Evolutionary conservation across 1,140 invertebrate genomes (phyloP), one percentile per base, ranked within the genome.

Genomic region (Drosophila baimaii): DNA sequence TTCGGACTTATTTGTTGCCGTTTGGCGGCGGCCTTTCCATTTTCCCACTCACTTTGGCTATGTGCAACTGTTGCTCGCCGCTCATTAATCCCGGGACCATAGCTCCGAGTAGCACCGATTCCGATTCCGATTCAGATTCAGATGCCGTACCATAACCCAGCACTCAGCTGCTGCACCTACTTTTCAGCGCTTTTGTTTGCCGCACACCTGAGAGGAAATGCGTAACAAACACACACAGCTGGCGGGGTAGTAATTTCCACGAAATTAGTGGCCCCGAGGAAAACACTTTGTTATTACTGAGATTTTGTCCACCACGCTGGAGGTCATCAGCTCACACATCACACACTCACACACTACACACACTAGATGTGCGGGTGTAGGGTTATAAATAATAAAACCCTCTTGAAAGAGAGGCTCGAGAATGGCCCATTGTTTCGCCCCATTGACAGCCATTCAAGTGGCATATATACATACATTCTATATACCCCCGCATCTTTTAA

Each of bases 171-270:
- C 82, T 86, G 82, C 82, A 86, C 82, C 82, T 86, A 82, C 82
- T 82, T 85, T 81, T 81, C 61, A 80, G 71, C 81, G 81, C 81
- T 81, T 85, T 85, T 85, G 81, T 85, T 88, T 63, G 65, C 64
- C 63, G 82, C 78, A 85, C 81, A 85, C 81, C 81, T 85, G 81
- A 85, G 82, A 85, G 81, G 81, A 85, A 85, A 86, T 86, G 82
- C 82, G 82, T 85, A 85, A 88, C 83, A 77, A 23, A 66, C 57
- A 23, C 27, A 44, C 58, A 68, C 65, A 69, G 65, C 65, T 52
- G 61, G 57, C 37, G 35, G 41, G 31, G 74, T 82, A 81, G 74
- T 82, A 81, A 86, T 86, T 86, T 86, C 82, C 59, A 86, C 83
- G 82, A 88, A 86, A 79, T 88, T 62, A 56, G 35, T 23, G 74